Evolutionary conservation across 2,888 invertebrate species (phyloP), one percentile per base, ranked within the genome.

Genomic region (Idaea straminata): DNA sequence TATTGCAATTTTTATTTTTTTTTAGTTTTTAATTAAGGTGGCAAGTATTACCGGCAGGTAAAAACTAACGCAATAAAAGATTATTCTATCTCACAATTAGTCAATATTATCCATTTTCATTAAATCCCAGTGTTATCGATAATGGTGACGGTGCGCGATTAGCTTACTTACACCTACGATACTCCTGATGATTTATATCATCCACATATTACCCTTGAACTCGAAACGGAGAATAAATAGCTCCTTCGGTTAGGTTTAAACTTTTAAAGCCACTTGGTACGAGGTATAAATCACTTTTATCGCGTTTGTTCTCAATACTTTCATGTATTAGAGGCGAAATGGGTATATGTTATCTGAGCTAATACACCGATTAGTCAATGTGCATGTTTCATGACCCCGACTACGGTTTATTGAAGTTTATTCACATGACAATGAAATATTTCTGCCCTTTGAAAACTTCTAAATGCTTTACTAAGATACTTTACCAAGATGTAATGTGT

Each of bases 271-370:
- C 47, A 13, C 47, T 47, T 47, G 6, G 47, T 47, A 47, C 47
- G 47, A 47, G 6, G 47, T 10, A 76, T 83, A 82, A 79, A 83
- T 83, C 82, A 81, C 73, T 71, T 77, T 83, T 76, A 82, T 82
- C 76, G 77, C 72, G 65, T 67, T 65, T 71, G 72, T 75, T 69
- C 64, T 68, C 65, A 67, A 72, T 77, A 74, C 71, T 72, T 68
- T 65, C 66, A 71, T 74, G 73, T 68, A 74, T 70, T 62, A 61
- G 10, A 36, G 58, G 47, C 47, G 47, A 47, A 47, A 7, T 7
- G 13, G 10, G 5, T 47, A 47, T 36, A 36, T 36, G 36, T 36
- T 47, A 47, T 10, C 25, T 16, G 25, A 38, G 35, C 15, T 59
- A 25, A 16, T 59, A 16, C 47, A 7, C 47, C 47, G 47, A 47